Evolutionary conservation across 2,797 vertebrate species (phyloP).

Genomic region (Morelia viridis): DNA sequence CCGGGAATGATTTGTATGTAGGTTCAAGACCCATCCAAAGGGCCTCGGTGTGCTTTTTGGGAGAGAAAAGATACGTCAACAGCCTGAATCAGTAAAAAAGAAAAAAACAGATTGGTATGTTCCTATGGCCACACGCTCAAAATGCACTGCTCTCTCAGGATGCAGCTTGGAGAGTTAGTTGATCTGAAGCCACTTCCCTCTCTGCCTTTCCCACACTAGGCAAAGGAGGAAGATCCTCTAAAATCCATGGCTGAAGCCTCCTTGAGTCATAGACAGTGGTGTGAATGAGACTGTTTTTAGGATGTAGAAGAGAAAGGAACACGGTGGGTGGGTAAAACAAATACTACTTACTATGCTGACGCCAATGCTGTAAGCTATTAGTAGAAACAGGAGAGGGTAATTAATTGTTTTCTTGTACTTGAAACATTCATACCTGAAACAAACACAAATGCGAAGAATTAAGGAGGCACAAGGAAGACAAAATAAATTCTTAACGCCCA

Average conservation of each 20-base stretch:
- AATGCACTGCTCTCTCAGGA: not conserved
- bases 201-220: too few relatives aligned
- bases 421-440: slow-evolving; percentile 94
- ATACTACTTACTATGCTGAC: slow-evolving; percentile 91
- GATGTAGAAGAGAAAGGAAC: not conserved
- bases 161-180: not conserved
- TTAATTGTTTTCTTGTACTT: slow-evolving; percentile 87
- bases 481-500: not conserved
- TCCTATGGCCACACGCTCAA: not conserved
- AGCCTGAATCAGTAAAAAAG: too few relatives aligned
- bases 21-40: too few relatives aligned
- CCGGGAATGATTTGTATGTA: too few relatives aligned
- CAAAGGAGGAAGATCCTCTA: too few relatives aligned
- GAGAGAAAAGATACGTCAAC: too few relatives aligned
- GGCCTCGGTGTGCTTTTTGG: too few relatives aligned
- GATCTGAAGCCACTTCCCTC: not conserved
- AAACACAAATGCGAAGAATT: not conserved
- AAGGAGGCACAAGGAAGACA: not conserved
- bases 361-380: slow-evolving; percentile 88
- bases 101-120: too few relatives aligned
- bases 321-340: slow-evolving; percentile 26
- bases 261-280: not conserved
- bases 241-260: not conserved
- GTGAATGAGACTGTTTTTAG: not conserved
- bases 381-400: slow-evolving; percentile 81